Conservation (phyloP, 2,888 invertebrate genomes). For the Orgyia antiqua region DNA sequence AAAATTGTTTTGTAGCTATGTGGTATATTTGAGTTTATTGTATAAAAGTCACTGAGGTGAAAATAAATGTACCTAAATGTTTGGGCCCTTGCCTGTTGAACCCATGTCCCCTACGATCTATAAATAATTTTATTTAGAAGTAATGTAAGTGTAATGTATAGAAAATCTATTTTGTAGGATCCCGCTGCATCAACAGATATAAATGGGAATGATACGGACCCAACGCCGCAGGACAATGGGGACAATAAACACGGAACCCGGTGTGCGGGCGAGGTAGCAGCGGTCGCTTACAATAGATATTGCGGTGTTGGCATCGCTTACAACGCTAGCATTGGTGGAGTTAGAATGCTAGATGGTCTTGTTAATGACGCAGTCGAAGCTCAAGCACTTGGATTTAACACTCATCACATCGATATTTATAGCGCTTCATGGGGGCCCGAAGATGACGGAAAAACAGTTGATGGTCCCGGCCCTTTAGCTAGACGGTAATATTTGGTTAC, state of each 20-base stretch:
- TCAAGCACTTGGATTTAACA: conserved; percentile 93
- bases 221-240: conserved; percentile 98
- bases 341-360: conserved; percentile 97
- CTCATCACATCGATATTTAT: conserved; percentile 96
- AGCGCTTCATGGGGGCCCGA: conserved; percentile 98
- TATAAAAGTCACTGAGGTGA: too few species aligned
- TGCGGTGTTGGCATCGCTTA: conserved; percentile 99
- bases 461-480: conserved; percentile 95
- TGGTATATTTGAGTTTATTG: too few species aligned
- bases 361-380: conserved; percentile 98
- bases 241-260: conserved; percentile 99
- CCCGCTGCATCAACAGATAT: conserved; percentile 97
- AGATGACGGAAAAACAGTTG: conserved; percentile 97
- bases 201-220: conserved; percentile 97
- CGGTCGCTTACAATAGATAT: conserved; percentile 95
- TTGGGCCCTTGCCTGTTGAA: too few species aligned
- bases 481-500: conserved; percentile 71
- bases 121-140: conserved; percentile 9
- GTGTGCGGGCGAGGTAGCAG: conserved; percentile 99
- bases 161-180: conserved; percentile 79
- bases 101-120: too few species aligned
- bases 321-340: conserved; percentile 97
- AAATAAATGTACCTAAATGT: too few species aligned
- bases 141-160: conserved; percentile 18
- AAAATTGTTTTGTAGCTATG: too few species aligned